A percentile compares a stretch with the other conserved stretches of the same genome.
phyloP scores from a whole-genome alignment of 1,140 invertebrate species.

The Paracyclopina nana region DNA sequence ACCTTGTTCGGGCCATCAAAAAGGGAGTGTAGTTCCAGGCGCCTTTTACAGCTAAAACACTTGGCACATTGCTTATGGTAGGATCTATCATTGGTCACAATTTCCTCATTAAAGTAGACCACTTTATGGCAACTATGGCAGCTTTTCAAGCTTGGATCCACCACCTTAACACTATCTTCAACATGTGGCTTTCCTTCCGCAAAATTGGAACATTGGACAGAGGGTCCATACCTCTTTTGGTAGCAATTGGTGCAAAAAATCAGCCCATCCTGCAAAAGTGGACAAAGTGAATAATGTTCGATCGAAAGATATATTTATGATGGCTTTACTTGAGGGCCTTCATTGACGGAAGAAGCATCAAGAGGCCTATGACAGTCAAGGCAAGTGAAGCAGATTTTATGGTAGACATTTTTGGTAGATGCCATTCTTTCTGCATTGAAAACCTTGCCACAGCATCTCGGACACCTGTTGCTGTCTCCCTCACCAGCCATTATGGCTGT shows the following conservation, averaged over 20 bases:
- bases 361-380: constrained; percentile 74
- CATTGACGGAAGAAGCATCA: constrained; percentile 79
- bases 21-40: constrained; percentile 72
- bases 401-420: constrained; percentile 72
- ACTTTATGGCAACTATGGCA: constrained; percentile 1
- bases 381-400: constrained; percentile 87
- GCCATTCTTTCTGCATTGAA: constrained; percentile 83
- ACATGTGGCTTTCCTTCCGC: not conserved
- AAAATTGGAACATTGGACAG: not conserved
- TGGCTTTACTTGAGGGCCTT: too few relatives aligned
- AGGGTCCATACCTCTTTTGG: constrained; percentile 20
- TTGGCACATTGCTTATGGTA: constrained; percentile 28
- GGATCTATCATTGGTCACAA: not conserved
- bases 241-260: constrained; percentile 51
- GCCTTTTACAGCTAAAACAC: constrained; percentile 31
- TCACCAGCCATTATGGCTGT: constrained; percentile 3
- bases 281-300: too few relatives aligned
- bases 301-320: too few relatives aligned
- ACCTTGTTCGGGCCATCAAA: constrained; percentile 58
- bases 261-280: constrained; percentile 72
- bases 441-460: constrained; percentile 30
- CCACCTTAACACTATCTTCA: not conserved
- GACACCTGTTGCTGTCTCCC: constrained; percentile 5
- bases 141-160: not conserved
- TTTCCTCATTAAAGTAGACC: constrained; percentile 2